Conservation (phyloP, 1,140 invertebrate species). For the Drosophila santomea region DNA sequence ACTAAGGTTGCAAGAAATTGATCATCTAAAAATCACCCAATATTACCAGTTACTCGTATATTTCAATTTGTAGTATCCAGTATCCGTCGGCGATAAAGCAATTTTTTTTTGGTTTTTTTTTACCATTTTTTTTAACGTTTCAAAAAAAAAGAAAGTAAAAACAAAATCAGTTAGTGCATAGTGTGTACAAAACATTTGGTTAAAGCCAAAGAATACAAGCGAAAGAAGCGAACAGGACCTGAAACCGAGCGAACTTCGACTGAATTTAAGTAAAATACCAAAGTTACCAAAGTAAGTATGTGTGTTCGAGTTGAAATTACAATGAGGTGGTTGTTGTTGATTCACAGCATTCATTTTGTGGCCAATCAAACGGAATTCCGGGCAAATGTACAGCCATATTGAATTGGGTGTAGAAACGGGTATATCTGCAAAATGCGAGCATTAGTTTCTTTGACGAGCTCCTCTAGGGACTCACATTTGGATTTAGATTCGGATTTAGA, state of each 20-base stretch:
- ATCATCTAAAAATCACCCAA: slow-evolving; percentile 1
- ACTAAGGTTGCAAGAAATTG: slow-evolving; percentile 16
- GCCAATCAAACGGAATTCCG: slow-evolving; percentile 11
- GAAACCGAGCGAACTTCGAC: slow-evolving; percentile 10
- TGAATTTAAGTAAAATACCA: slow-evolving; percentile 30
- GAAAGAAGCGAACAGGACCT: not conserved
- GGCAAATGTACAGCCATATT: slow-evolving; percentile 13
- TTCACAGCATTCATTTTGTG: slow-evolving; percentile 21
- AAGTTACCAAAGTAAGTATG: slow-evolving; percentile 43
- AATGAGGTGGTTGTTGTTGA: not conserved
- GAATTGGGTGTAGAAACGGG: not conserved
- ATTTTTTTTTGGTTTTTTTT: slow-evolving; percentile 54
- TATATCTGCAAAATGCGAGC: not conserved
- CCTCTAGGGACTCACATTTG: not conserved
- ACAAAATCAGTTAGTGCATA: slow-evolving; percentile 11
- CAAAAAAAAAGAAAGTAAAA: slow-evolving; percentile 2
- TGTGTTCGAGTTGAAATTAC: slow-evolving; percentile 6
- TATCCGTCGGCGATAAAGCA: slow-evolving; percentile 50
- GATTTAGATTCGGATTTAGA: not conserved
- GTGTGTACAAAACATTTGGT: slow-evolving; percentile 27
- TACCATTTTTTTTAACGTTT: slow-evolving; percentile 39
- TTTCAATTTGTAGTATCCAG: not conserved
- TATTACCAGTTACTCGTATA: not conserved
- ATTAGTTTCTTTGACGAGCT: slow-evolving; percentile 19
- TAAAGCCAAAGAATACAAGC: not conserved